A percentile compares a stretch with the other conserved stretches of the same genome.
Conservation (phyloP, 2,113 vertebrate species). For the Salvelinus namaycush region DNA sequence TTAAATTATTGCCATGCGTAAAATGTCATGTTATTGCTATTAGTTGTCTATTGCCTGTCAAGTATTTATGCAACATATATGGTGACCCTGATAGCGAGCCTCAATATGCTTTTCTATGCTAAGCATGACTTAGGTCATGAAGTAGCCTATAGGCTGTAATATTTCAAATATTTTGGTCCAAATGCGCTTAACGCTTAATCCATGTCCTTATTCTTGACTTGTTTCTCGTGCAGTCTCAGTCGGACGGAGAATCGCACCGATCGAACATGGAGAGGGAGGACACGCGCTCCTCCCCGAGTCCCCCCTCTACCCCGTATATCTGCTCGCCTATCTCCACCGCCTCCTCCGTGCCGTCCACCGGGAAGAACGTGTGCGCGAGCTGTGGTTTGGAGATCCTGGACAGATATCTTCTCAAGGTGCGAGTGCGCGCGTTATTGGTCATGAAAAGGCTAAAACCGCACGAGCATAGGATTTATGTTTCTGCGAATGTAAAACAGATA, state of each 20-base stretch:
- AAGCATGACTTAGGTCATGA: too few species aligned
- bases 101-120: not conserved
- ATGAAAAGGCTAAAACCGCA: not conserved
- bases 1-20: not conserved
- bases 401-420: conserved; percentile 94
- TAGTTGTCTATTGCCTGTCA: not conserved
- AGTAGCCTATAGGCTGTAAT: not conserved
- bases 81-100: not conserved
- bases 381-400: conserved; percentile 96
- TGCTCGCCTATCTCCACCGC: conserved; percentile 90
- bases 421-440: conserved; percentile 9
- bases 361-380: conserved; percentile 95
- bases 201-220: not conserved
- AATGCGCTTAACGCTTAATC: not conserved
- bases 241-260: conserved; percentile 85
- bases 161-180: not conserved
- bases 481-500: too few species aligned
- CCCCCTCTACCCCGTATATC: conserved; percentile 91
- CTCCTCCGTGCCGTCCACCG: conserved; percentile 84
- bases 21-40: too few species aligned
- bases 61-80: not conserved
- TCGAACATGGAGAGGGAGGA: conserved; percentile 92
- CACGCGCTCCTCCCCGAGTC: conserved; percentile 86
- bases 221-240: conserved; percentile 80
- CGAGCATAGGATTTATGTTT: not conserved